Conservation (phyloP, 1,140 invertebrate genomes). For the Drosophila albomicans region DNA sequence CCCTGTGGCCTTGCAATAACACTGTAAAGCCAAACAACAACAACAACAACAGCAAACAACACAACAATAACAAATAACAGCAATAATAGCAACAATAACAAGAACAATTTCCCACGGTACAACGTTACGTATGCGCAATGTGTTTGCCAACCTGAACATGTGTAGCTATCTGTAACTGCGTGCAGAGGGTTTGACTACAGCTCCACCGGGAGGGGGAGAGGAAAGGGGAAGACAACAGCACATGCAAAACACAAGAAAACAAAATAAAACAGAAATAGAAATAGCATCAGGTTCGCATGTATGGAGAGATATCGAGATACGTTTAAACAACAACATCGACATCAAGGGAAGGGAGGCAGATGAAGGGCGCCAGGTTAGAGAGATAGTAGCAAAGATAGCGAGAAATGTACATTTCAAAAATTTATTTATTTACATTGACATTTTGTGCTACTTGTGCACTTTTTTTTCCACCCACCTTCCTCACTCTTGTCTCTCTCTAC, state of each 20-base stretch:
- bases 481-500: neutral
- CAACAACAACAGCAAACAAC: constrained; percentile 28
- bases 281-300: constrained; percentile 45
- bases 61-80: constrained; percentile 51
- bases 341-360: neutral
- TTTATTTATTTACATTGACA: constrained; percentile 83
- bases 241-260: constrained; percentile 70
- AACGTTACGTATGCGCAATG: constrained; percentile 71
- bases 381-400: constrained; percentile 51
- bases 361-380: neutral
- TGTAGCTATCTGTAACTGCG: constrained; percentile 73
- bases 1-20: constrained; percentile 44
- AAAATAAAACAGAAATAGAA: constrained; percentile 46
- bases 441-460: constrained; percentile 80
- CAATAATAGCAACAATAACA: constrained; percentile 56
- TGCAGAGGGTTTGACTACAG: neutral
- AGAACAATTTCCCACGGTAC: constrained; percentile 64
- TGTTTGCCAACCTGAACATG: constrained; percentile 80
- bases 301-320: constrained; percentile 69
- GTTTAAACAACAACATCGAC: constrained; percentile 23
- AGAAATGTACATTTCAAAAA: constrained; percentile 76
- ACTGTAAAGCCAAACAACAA: constrained; percentile 52
- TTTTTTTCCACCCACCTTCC: constrained; percentile 35
- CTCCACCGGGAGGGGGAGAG: neutral
- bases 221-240: constrained; percentile 22